Evolutionary conservation across 2,113 vertebrate genomes (phyloP).

Genomic region (Pao palembangensis): DNA sequence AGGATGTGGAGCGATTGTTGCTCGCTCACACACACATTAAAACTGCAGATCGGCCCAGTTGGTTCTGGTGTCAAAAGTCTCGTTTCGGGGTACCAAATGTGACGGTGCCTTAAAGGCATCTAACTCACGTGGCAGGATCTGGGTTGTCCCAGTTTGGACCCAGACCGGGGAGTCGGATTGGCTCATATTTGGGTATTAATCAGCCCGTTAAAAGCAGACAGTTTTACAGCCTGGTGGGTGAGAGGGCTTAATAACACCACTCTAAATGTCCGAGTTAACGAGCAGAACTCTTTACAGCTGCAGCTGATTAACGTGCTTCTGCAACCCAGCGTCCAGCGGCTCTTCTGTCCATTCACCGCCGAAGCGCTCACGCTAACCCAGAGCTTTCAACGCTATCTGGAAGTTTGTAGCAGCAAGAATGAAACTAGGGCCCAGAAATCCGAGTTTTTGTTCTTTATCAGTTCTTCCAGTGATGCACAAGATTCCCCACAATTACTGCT

Average conservation of each 20-base stretch:
- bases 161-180: constrained; percentile 50
- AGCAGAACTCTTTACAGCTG: constrained; percentile 29
- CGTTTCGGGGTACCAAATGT: constrained; percentile 1
- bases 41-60: background rate
- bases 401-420: too few relatives aligned
- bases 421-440: too few relatives aligned
- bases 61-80: background rate
- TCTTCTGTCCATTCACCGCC: too few relatives aligned
- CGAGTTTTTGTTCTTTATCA: too few relatives aligned
- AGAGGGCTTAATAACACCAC: constrained; percentile 43
- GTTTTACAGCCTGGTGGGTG: constrained; percentile 60
- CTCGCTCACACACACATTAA: too few relatives aligned
- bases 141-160: constrained; percentile 55
- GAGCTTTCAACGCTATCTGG: too few relatives aligned
- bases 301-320: background rate
- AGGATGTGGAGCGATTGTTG: too few relatives aligned
- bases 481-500: too few relatives aligned
- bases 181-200: constrained; percentile 68
- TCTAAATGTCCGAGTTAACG: constrained; percentile 50
- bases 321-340: too few relatives aligned
- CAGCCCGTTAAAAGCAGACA: constrained; percentile 64
- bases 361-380: too few relatives aligned
- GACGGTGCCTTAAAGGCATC: constrained; percentile 12
- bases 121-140: constrained; percentile 20
- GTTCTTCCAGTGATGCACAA: too few relatives aligned